A percentile compares a stretch with the other conserved stretches of the same genome.
Evolutionary conservation across 1,140 invertebrate genomes (phyloP).

Genomic region (Panulirus ornatus): DNA sequence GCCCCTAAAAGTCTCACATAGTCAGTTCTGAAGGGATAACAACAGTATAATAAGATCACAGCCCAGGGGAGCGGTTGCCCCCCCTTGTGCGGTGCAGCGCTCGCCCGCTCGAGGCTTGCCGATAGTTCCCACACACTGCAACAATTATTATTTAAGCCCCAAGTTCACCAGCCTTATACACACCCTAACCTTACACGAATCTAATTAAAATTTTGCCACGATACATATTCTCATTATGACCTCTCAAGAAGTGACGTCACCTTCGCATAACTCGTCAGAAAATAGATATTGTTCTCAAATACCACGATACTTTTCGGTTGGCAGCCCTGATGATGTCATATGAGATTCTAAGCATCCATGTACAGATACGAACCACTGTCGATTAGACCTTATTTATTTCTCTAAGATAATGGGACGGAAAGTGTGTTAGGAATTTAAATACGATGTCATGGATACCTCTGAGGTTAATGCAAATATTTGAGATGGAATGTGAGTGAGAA

Average conservation of each 20-base stretch:
- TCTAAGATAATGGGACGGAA: no score
- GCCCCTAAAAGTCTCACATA: neutral
- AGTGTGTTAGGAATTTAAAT: no score
- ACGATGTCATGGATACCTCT: neutral
- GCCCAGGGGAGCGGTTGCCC: neutral
- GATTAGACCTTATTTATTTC: no score
- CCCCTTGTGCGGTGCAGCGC: neutral
- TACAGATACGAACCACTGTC: neutral
- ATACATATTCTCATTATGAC: no score
- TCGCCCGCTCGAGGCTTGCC: neutral
- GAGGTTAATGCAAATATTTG: conserved; percentile 7
- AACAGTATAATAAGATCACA: neutral
- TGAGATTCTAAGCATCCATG: neutral
- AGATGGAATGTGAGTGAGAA: conserved; percentile 3
- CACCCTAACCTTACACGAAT: no score
- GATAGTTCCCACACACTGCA: neutral
- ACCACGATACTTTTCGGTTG: no score
- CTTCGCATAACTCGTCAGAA: no score
- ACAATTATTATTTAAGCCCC: neutral
- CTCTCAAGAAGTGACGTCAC: no score
- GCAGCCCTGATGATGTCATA: conserved; percentile 40
- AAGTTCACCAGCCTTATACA: no score
- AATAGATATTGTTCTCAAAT: no score
- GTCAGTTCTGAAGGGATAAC: neutral
- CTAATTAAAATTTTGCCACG: no score